phyloP scores from a whole-genome alignment of 2,888 invertebrate species.

The Drosophila prolongata region DNA sequence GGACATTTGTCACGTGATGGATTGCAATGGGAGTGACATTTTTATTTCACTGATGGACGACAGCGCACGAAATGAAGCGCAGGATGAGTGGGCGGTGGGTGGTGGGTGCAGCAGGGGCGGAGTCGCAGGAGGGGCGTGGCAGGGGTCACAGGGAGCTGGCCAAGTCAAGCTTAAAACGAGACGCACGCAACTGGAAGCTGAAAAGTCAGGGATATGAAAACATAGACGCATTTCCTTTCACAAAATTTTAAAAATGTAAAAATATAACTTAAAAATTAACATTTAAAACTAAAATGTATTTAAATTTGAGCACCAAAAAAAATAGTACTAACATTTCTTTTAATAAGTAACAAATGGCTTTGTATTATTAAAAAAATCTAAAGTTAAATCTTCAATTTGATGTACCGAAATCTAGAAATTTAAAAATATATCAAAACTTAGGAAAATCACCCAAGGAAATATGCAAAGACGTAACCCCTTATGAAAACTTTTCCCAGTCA shows the following conservation, averaged over 20 bases:
- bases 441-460: neutral
- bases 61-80: conserved; percentile 73
- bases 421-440: too few species aligned
- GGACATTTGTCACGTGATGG: conserved; percentile 83
- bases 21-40: conserved; percentile 84
- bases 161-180: conserved; percentile 43
- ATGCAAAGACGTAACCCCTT: too few species aligned
- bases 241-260: neutral
- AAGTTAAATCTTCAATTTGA: too few species aligned
- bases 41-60: conserved; percentile 84
- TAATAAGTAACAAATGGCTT: too few species aligned
- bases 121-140: neutral
- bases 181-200: conserved; percentile 30
- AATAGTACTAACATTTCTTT: too few species aligned
- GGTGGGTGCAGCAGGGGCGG: conserved; percentile 1
- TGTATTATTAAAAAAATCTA: too few species aligned
- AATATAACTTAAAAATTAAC: neutral
- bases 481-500: neutral
- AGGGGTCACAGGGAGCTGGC: conserved; percentile 9
- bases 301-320: too few species aligned
- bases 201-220: conserved; percentile 6
- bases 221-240: too few species aligned
- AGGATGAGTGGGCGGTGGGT: conserved; percentile 9
- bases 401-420: too few species aligned
- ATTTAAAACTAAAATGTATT: neutral